These are phyloP conservation scores for Cydia strobilella DNA, from an alignment of 1,140 invertebrate genomes.

Conservation along the genomic window DNA sequence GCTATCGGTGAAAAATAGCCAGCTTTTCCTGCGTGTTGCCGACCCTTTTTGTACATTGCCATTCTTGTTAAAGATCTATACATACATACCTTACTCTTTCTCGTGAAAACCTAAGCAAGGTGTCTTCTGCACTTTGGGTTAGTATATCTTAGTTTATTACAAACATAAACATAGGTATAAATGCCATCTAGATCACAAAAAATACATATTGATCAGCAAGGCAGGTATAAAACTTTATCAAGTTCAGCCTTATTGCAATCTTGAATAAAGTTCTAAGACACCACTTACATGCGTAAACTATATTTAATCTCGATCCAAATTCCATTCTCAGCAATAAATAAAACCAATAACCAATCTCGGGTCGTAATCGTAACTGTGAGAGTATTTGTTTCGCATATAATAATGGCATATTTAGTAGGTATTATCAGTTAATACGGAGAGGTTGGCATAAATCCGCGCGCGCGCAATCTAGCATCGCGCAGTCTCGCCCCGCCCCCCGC, in stretches of 20 bases:
- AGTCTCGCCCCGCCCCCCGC: conserved; percentile 56
- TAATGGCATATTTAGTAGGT: conserved; percentile 76
- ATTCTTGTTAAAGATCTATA: no score
- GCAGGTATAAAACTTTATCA: neutral
- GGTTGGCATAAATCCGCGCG: conserved; percentile 71
- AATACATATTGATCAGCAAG: neutral
- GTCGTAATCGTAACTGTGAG: conserved; percentile 45
- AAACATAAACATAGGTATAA: no score
- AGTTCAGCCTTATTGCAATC: neutral
- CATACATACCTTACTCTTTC: no score
- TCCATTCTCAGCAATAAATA: conserved; percentile 68
- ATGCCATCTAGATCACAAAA: neutral
- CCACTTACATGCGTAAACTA: conserved; percentile 26
- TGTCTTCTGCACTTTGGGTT: no score
- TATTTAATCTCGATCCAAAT: conserved; percentile 47
- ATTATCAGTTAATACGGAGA: conserved; percentile 74
- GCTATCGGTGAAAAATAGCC: no score
- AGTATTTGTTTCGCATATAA: conserved; percentile 77
- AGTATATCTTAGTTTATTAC: no score
- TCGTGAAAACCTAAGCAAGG: no score
- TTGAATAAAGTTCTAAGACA: neutral
- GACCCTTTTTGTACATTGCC: no score
- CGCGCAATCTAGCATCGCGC: conserved; percentile 66
- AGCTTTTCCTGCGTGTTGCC: no score
- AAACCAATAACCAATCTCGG: conserved; percentile 52